These are phyloP conservation scores for Acleris sparsana DNA, from an alignment of 2,888 invertebrate species.

Conservation along the genomic window DNA sequence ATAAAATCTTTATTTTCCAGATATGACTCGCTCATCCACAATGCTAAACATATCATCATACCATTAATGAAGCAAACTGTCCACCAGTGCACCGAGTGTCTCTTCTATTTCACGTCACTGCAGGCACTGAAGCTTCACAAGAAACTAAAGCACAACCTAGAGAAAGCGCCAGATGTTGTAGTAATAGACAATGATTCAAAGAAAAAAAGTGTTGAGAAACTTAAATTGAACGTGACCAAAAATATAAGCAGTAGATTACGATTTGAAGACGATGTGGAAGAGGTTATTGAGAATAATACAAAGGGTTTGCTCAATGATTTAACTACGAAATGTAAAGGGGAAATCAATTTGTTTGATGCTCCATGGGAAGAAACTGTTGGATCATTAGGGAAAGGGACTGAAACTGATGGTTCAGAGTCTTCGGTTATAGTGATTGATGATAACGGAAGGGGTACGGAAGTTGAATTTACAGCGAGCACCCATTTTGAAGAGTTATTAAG, in stretches of 20 bases:
- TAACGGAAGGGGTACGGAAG: background rate
- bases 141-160: conserved; percentile 40
- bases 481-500: conserved; percentile 51
- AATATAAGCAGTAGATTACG: conserved; percentile 36
- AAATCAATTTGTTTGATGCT: conserved; percentile 36
- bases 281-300: background rate
- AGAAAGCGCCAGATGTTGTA: conserved; percentile 1
- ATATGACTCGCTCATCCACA: conserved; percentile 51
- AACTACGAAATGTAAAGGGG: conserved; percentile 39
- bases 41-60: conserved; percentile 56
- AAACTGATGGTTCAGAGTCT: too few species aligned
- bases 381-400: background rate
- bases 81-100: conserved; percentile 47
- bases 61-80: conserved; percentile 48
- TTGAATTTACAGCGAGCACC: conserved; percentile 40
- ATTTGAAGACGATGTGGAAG: conserved; percentile 45
- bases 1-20: conserved; percentile 44
- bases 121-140: conserved; percentile 45
- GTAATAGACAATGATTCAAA: background rate
- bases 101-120: conserved; percentile 45
- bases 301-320: conserved; percentile 29
- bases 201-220: background rate
- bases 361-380: conserved; percentile 15
- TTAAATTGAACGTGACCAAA: background rate
- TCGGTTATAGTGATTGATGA: background rate